phyloP scores from a whole-genome alignment of 2,113 vertebrate genomes.

The Dryoscopus gambensis region DNA sequence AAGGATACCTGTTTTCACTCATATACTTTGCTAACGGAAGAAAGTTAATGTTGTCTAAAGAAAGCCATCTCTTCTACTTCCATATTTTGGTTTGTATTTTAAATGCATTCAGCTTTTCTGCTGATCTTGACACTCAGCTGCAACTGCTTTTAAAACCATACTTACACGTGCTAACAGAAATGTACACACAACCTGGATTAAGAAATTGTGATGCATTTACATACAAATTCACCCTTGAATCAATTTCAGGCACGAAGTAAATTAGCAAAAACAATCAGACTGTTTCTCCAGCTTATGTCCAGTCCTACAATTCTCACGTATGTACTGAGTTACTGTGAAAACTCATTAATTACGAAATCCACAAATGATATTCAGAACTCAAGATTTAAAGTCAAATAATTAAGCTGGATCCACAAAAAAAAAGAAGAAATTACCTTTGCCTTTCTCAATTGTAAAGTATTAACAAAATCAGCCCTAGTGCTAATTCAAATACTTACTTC shows the following conservation, averaged over 20 bases:
- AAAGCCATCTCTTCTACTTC: background rate
- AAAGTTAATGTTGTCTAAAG: background rate
- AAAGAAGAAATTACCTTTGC: background rate
- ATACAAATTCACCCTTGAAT: background rate
- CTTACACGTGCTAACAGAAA: background rate
- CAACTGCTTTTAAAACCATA: background rate
- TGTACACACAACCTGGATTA: background rate
- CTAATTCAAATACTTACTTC: conserved; percentile 79
- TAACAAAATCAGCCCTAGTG: background rate
- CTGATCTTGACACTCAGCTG: background rate
- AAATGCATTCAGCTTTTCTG: background rate
- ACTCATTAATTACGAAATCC: background rate
- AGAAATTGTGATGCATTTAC: background rate
- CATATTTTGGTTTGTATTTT: background rate
- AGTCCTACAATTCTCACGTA: background rate
- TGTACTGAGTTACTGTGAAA: background rate
- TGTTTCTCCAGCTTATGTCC: background rate
- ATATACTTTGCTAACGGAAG: background rate
- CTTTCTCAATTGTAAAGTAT: background rate
- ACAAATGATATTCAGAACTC: background rate
- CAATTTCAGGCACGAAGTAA: background rate
- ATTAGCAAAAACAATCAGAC: background rate
- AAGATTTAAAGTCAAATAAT: background rate
- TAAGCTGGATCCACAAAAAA: background rate
- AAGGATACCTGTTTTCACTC: background rate